phyloP scores from a whole-genome alignment of 2,888 invertebrate genomes.

The Morinoia aosen region DNA sequence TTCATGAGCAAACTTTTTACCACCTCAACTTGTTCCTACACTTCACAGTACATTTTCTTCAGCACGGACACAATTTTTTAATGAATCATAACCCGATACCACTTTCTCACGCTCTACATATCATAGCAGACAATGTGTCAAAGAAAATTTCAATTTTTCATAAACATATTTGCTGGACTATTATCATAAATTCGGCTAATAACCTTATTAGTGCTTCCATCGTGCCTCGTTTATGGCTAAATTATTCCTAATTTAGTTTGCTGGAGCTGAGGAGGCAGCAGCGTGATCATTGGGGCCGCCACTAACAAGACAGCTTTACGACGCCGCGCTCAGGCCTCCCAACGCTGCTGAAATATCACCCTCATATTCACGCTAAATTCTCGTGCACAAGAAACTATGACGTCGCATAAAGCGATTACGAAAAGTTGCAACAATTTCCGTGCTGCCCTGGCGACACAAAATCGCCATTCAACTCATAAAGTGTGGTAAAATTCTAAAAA shows the following conservation, averaged over 20 bases:
- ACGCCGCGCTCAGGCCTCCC: neutral
- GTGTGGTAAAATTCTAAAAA: too few relatives aligned
- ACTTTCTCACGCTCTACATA: neutral
- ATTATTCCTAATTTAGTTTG: neutral
- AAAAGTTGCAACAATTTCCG: neutral
- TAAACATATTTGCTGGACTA: neutral
- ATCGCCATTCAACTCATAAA: too few relatives aligned
- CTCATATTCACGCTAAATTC: neutral
- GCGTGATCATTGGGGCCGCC: neutral
- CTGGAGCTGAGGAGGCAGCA: neutral
- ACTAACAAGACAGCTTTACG: constrained; percentile 26
- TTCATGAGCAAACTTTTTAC: too few relatives aligned
- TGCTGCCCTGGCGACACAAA: neutral
- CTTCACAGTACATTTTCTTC: neutral
- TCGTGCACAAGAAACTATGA: neutral
- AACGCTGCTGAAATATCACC: neutral
- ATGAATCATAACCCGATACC: neutral
- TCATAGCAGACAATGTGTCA: neutral
- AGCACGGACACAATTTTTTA: neutral
- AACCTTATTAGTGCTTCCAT: neutral
- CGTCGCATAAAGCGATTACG: neutral
- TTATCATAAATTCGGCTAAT: neutral
- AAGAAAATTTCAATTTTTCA: neutral
- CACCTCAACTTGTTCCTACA: neutral
- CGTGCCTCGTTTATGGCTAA: neutral